Evolutionary conservation across 2,888 invertebrate genomes (phyloP).

Genomic region (Auanema sp.): DNA sequence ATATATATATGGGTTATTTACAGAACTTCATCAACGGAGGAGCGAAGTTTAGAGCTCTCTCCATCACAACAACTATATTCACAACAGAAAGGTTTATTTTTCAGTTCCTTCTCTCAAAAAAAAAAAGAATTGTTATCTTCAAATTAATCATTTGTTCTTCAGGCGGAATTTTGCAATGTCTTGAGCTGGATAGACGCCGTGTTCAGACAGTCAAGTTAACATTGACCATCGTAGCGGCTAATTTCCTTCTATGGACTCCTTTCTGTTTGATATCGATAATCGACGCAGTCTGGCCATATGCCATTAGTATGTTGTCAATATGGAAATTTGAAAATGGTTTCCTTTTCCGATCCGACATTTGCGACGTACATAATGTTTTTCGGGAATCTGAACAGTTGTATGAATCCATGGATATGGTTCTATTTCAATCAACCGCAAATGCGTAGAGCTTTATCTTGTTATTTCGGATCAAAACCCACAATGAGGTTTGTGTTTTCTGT

Average conservation of each 20-base stretch:
- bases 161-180: conserved; percentile 26
- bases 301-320: conserved; percentile 65
- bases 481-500: not conserved
- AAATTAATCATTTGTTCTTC: conserved; percentile 7
- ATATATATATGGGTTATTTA: not conserved
- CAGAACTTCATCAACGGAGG: not conserved
- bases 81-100: not conserved
- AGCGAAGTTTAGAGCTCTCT: not conserved
- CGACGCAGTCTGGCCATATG: conserved; percentile 57
- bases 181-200: conserved; percentile 50
- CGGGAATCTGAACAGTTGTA: conserved; percentile 76
- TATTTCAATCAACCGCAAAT: conserved; percentile 65
- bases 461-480: not conserved
- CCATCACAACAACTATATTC: not conserved
- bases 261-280: conserved; percentile 67
- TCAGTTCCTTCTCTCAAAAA: not conserved
- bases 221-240: conserved; percentile 69
- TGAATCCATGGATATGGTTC: conserved; percentile 71
- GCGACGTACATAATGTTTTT: conserved; percentile 71
- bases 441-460: conserved; percentile 32
- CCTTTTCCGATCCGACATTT: conserved; percentile 45
- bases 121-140: not conserved
- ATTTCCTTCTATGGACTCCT: conserved; percentile 75
- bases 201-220: conserved; percentile 69
- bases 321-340: not conserved